Evolutionary conservation across 2,888 invertebrate species (phyloP).

Genomic region (Rapana venosa): DNA sequence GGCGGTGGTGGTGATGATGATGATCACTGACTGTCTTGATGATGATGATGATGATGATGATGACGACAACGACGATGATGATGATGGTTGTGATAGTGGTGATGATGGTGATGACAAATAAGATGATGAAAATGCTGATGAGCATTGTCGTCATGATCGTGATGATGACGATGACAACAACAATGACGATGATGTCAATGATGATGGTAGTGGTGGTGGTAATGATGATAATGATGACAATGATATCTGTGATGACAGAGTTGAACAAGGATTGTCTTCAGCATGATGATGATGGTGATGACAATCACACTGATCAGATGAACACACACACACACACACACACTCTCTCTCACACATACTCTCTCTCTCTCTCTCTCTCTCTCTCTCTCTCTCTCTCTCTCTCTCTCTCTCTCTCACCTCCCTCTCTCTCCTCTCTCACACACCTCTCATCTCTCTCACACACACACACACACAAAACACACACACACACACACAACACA

Average conservation of each 20-base stretch:
- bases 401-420: background rate
- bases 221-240: background rate
- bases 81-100: background rate
- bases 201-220: too few species aligned
- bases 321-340: background rate
- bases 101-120: background rate
- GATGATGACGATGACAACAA: background rate
- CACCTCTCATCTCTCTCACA: background rate
- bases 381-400: background rate
- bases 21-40: background rate
- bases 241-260: background rate
- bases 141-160: background rate
- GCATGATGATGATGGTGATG: background rate
- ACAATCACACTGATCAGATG: background rate
- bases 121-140: too few species aligned
- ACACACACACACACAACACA: conserved; percentile 2
- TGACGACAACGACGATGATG: background rate
- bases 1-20: background rate
- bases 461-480: background rate
- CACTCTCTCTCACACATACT: background rate
- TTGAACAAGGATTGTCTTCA: too few species aligned
- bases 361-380: background rate
- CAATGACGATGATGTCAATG: background rate
- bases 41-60: too few species aligned
- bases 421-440: background rate